phyloP scores from a whole-genome alignment of 2,113 vertebrate species.

The Trichomycterus rosablanca region DNA sequence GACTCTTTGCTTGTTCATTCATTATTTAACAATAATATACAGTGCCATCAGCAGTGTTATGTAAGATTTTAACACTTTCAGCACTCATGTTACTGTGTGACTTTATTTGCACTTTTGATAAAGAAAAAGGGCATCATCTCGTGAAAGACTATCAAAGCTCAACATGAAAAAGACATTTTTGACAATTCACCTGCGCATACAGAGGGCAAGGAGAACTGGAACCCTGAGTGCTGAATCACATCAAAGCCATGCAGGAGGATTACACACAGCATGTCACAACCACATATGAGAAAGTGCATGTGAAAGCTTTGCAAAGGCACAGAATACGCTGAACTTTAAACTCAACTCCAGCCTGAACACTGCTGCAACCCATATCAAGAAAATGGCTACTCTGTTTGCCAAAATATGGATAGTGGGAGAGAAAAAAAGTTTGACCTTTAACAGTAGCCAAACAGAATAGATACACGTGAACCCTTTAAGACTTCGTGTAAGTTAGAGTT shows the following conservation, averaged over 20 bases:
- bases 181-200: conserved; percentile 12
- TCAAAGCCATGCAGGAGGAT: conserved; percentile 24
- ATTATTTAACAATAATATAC: conserved; percentile 23
- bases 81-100: conserved; percentile 32
- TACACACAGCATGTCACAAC: conserved; percentile 20
- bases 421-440: conserved; percentile 15
- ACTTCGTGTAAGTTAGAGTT: conserved; percentile 15
- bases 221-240: conserved; percentile 16
- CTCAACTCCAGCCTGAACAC: conserved; percentile 13
- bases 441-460: conserved; percentile 36
- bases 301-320: conserved; percentile 23
- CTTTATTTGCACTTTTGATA: conserved; percentile 29
- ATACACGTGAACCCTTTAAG: conserved; percentile 34
- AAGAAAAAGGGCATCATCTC: conserved; percentile 21
- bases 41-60: conserved; percentile 27
- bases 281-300: conserved; percentile 17
- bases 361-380: conserved; percentile 9
- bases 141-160: conserved; percentile 21
- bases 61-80: conserved; percentile 15
- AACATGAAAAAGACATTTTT: conserved; percentile 9
- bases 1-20: conserved; percentile 27
- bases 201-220: conserved; percentile 6
- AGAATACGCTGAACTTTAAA: conserved; percentile 11
- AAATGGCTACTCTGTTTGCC: conserved; percentile 27
- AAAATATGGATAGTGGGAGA: conserved; percentile 12